Conservation (phyloP, 2,113 vertebrate species). For the Rousettus leschenaultii region DNA sequence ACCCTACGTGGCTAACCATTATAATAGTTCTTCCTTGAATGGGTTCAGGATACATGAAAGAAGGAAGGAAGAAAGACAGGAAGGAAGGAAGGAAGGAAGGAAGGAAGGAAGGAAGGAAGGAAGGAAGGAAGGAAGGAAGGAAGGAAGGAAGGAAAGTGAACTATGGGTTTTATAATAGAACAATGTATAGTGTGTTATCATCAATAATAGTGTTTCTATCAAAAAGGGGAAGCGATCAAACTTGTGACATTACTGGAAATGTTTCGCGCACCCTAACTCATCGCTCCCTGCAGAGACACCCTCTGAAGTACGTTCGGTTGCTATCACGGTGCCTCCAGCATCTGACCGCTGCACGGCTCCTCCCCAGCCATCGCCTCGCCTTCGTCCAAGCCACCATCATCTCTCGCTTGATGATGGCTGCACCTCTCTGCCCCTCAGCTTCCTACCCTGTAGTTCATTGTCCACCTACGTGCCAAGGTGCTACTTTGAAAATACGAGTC, state of each 20-base stretch:
- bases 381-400: not conserved
- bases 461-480: too few relatives aligned
- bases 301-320: not conserved
- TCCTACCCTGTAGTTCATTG: rapidly evolving
- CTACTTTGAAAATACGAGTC: not conserved
- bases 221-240: not conserved
- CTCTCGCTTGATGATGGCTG: not conserved
- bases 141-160: not conserved
- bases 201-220: not conserved
- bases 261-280: not conserved
- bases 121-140: not conserved
- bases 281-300: not conserved
- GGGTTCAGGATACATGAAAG: not conserved
- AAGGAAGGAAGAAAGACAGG: not conserved
- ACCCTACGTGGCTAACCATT: not conserved
- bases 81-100: too few relatives aligned
- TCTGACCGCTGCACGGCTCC: not conserved
- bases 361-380: not conserved
- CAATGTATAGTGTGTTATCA: not conserved
- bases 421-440: not conserved
- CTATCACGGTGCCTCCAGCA: not conserved
- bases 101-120: too few relatives aligned
- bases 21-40: not conserved
- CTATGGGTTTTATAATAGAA: not conserved
- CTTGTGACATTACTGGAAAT: not conserved